Percentiles rank a stretch among this genome's conserved stretches.
phyloP scores from a whole-genome alignment of 37 sponge, comb jelly and placozoan genomes.

The Trichoplax adhaerens region DNA sequence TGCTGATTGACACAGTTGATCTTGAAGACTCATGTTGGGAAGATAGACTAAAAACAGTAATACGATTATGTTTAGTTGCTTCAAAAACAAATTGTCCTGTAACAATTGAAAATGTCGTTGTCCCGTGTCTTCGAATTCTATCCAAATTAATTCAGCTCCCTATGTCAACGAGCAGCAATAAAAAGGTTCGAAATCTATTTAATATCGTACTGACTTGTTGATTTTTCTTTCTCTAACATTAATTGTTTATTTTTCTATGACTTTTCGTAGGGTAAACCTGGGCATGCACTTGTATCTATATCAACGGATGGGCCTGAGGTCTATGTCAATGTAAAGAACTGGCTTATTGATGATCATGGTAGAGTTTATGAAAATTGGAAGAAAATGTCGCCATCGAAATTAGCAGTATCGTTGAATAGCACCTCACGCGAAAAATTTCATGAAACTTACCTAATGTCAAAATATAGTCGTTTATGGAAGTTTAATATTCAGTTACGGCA shows the following conservation, averaged over 20 bases:
- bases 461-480: constrained; percentile 42
- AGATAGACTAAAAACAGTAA: constrained; percentile 53
- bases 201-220: too few species aligned
- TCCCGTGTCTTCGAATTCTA: constrained; percentile 64
- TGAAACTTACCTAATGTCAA: constrained; percentile 25
- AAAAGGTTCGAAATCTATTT: too few species aligned
- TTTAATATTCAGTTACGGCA: constrained; percentile 4
- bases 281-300: too few species aligned
- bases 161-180: too few species aligned
- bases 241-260: too few species aligned
- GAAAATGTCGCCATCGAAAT: constrained; percentile 3
- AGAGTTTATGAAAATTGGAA: constrained; percentile 29
- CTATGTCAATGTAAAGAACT: constrained; percentile 10
- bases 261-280: too few species aligned
- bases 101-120: constrained; percentile 31
- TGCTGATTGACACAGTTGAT: constrained; percentile 43
- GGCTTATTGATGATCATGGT: constrained; percentile 21
- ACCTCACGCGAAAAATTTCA: constrained; percentile 17
- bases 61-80: constrained; percentile 37
- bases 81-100: constrained; percentile 57
- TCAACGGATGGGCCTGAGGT: background rate
- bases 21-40: constrained; percentile 78
- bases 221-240: too few species aligned
- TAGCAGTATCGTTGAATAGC: background rate
- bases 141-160: constrained; percentile 6